phyloP scores from a whole-genome alignment of 2,888 invertebrate genomes.

The Leistus spinibarbis region DNA sequence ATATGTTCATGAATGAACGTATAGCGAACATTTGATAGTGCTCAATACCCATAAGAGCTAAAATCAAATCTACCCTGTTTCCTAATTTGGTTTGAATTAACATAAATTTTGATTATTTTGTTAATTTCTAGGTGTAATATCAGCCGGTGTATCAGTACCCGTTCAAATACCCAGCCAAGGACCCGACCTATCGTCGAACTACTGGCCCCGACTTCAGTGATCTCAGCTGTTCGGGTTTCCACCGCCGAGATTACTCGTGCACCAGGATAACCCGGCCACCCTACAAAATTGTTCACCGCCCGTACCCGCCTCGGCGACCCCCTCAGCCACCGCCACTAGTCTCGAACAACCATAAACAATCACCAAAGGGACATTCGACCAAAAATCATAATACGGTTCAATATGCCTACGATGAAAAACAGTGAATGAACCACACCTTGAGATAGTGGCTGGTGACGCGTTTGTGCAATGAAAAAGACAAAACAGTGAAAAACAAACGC shows the following conservation, averaged over 20 bases:
- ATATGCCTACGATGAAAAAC: constrained; percentile 15
- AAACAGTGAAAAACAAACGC: background rate
- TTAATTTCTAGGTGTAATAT: constrained; percentile 79
- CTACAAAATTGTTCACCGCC: constrained; percentile 61
- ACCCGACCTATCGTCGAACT: constrained; percentile 78
- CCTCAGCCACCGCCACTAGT: constrained; percentile 52
- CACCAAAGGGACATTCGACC: background rate
- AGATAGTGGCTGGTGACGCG: background rate
- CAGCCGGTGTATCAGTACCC: constrained; percentile 89
- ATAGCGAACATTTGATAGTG: no score
- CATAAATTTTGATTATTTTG: constrained; percentile 15
- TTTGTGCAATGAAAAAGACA: background rate
- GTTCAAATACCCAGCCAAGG: constrained; percentile 90
- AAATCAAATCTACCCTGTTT: no score
- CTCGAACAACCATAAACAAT: constrained; percentile 52
- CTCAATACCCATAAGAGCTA: no score
- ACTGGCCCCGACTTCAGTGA: constrained; percentile 94
- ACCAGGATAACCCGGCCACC: constrained; percentile 65
- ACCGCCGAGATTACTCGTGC: constrained; percentile 73
- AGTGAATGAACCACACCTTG: background rate
- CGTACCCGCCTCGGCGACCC: constrained; percentile 59
- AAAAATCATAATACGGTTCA: constrained; percentile 9
- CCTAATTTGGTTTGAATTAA: background rate
- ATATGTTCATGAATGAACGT: no score
- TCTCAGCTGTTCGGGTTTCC: constrained; percentile 89